Evolutionary conservation across 2,888 invertebrate genomes (phyloP).

Genomic region (Chaetogeoica ovagalla): DNA sequence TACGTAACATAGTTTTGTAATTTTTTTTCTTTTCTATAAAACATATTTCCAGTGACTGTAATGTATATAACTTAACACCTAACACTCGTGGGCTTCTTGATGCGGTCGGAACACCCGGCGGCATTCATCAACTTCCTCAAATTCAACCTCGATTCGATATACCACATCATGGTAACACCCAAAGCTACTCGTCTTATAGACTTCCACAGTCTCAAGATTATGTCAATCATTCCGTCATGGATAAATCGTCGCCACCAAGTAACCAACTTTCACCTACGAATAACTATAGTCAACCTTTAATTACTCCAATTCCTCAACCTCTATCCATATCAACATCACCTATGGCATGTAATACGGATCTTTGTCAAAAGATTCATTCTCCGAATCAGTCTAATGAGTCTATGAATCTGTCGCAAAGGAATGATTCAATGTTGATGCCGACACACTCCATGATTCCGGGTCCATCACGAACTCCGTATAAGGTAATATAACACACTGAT

Average conservation of each 20-base stretch:
- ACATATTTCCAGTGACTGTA: slow-evolving; percentile 39
- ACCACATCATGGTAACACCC: slow-evolving; percentile 36
- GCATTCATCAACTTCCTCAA: slow-evolving; percentile 49
- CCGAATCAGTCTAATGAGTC: slow-evolving; percentile 44
- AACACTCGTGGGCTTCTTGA: slow-evolving; percentile 49
- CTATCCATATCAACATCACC: slow-evolving; percentile 24
- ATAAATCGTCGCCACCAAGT: slow-evolving; percentile 34
- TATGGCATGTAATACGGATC: slow-evolving; percentile 42
- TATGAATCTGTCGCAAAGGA: slow-evolving; percentile 43
- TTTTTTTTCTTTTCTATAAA: too few relatives aligned
- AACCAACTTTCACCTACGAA: slow-evolving; percentile 47
- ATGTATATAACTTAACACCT: slow-evolving; percentile 46
- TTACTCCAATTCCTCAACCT: slow-evolving; percentile 46
- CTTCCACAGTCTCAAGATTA: slow-evolving; percentile 42
- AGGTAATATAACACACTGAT: slow-evolving; percentile 54
- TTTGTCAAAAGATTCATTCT: slow-evolving; percentile 44
- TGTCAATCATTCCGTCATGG: slow-evolving; percentile 33
- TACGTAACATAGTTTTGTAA: not conserved
- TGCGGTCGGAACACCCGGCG: slow-evolving; percentile 47
- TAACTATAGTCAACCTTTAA: slow-evolving; percentile 47
- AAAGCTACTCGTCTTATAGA: slow-evolving; percentile 41
- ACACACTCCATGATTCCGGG: slow-evolving; percentile 43
- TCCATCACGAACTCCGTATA: slow-evolving; percentile 54
- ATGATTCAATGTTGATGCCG: slow-evolving; percentile 23
- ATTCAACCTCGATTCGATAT: slow-evolving; percentile 49